Evolutionary conservation across 2,888 invertebrate species (phyloP), one percentile per base, ranked within the genome.

Genomic region (Cryptosula pallasiana): DNA sequence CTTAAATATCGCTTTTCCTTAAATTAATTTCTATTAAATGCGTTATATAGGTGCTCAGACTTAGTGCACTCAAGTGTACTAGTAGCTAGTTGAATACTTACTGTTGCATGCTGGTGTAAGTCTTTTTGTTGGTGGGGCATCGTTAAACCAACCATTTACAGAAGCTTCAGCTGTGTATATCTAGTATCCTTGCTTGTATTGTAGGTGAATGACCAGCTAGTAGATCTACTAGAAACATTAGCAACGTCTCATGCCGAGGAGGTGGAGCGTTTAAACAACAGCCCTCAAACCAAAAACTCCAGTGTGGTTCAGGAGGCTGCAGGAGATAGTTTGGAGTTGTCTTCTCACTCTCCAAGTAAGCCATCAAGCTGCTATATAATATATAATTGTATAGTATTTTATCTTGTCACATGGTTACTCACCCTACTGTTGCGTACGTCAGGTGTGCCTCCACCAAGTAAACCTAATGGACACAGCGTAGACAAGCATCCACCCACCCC

Each of bases 191-290:
- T n/a, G n/a, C n/a, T n/a, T n/a, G n/a, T n/a, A n/a, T n/a, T n/a
- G n/a, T n/a, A 63, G 63, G 32, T 63, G n/a, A 27, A 32, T 63
- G 63, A 63, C 34, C 9, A 63, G 32, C 34, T 63, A 32, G 63
- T 34, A 16, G 34, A 63, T 5, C 32, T 25, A n/a, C 32, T 63
- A 13, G 29, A 63, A n/a, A 63, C 63, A 16, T n/a, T 63, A 27
- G 63, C 63, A 5, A 25, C 29, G 13, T 25, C 63, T 32, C 63
- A 63, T 34, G 9, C 63, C 16, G 63, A 63, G 5, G 63, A 63
- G 63, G 32, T 63, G 63, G 63, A 63, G 32, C 25, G 34, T 27
- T 32, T 63, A 32, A 27, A 32, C 25, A 27, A 34, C 5, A 2
- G 5, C 5, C 63, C 63, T 32, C 63, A 20, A 20, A 63, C 25